Evolutionary conservation across 64 coral and sea anemone species (phyloP).

Genomic region (Dendrophyllia cribrosa): DNA sequence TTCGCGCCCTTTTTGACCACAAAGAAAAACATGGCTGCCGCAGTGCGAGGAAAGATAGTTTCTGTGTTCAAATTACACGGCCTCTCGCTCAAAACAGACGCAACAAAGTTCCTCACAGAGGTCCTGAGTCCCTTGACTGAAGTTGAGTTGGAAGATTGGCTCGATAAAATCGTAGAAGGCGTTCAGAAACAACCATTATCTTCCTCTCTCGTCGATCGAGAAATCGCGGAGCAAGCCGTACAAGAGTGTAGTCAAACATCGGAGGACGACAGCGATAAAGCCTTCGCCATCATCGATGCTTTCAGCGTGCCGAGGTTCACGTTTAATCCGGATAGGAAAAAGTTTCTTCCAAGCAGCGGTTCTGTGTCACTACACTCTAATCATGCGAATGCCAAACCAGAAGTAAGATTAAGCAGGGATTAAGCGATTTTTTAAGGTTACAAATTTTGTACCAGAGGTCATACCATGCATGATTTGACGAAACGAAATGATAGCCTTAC

Average conservation of each 20-base stretch:
- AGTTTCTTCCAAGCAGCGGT: slow-evolving; percentile 79
- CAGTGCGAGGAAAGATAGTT: slow-evolving; percentile 74
- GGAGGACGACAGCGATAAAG: slow-evolving; percentile 90
- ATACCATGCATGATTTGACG: too few species aligned
- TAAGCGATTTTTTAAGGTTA: too few species aligned
- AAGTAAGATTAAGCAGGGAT: background rate
- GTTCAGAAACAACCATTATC: slow-evolving; percentile 92
- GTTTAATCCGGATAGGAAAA: slow-evolving; percentile 90
- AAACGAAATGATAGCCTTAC: too few species aligned
- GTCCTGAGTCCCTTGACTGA: slow-evolving; percentile 85
- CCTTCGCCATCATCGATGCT: slow-evolving; percentile 96
- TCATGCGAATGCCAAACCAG: slow-evolving; percentile 21
- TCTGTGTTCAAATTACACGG: slow-evolving; percentile 91
- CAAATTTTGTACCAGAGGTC: too few species aligned
- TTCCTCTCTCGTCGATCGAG: slow-evolving; percentile 83
- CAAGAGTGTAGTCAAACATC: slow-evolving; percentile 92
- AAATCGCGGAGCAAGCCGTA: slow-evolving; percentile 84
- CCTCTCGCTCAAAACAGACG: slow-evolving; percentile 90
- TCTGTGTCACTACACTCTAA: slow-evolving; percentile 39
- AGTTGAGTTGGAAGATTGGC: slow-evolving; percentile 90
- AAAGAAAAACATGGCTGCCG: slow-evolving; percentile 82
- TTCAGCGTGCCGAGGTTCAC: slow-evolving; percentile 85
- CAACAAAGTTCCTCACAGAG: slow-evolving; percentile 88
- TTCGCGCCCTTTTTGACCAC: slow-evolving; percentile 82
- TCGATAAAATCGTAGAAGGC: slow-evolving; percentile 91